Evolutionary conservation across 2,888 invertebrate genomes (phyloP), one percentile per base, ranked within the genome.

Genomic region (Lepetodrilus schrolli): DNA sequence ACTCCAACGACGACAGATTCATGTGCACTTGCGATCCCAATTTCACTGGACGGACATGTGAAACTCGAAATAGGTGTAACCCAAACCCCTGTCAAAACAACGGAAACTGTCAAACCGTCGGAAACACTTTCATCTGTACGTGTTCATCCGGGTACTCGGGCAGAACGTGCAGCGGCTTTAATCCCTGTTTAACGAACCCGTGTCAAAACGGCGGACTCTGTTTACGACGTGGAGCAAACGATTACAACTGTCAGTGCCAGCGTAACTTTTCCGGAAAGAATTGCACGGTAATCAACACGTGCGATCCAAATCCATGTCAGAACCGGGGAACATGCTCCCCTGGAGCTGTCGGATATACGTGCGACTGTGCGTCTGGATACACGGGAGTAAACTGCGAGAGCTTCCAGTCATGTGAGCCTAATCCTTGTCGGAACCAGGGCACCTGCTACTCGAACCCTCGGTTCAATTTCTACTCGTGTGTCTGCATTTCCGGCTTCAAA

Each of bases 131-230:
- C 49, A 23, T 34, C 1, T 72, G 72, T 34, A 2, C 23, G 1
- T 72, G 72, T 13, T 26, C 43, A n/a, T 48, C 48, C 21, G 72
- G 72, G 4, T 72, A 65, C 34, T 65, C 65, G 8, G 72, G 72
- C 17, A 26, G 30, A 2, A 72, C 23, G 1, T 72, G 72, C 30
- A 47, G 30, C 17, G 21, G 38, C 1, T 72, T 17, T 26, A 50
- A 70, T 20, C 48, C 43, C 20, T 68, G 68, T 5, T 68, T 47
- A 10, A 10, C 26, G 4, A 68, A 68, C 47, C 68, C 68, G 4
- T 68, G 68, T 47, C 43, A 68, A 20, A 68, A 68, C 30, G 47
- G 30, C 30, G 68, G 68, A 21, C 13, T 47, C 47, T 68, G 68
- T 47, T n/a, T n/a, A n/a, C 13, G 23, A 4, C 8, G n/a, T 20